Evolutionary conservation across 2,113 vertebrate genomes (phyloP).

Genomic region (Pseudonaja textilis): DNA sequence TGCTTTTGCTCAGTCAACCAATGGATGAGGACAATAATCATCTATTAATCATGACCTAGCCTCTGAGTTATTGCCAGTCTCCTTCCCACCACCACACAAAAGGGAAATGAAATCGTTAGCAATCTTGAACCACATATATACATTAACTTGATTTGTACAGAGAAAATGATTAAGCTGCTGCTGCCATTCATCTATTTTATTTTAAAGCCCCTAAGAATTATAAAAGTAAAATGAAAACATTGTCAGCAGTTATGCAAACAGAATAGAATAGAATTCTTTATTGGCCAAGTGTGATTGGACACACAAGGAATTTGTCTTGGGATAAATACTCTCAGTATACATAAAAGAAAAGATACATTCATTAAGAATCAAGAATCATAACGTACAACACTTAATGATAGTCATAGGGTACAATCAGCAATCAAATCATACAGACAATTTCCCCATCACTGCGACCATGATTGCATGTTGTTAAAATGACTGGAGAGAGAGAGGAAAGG

Average conservation of each 20-base stretch:
- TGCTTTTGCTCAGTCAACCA: background rate
- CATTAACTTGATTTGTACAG: background rate
- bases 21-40: background rate
- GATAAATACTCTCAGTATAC: too few relatives aligned
- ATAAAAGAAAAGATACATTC: too few relatives aligned
- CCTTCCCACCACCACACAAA: background rate
- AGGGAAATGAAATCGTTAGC: background rate
- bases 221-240: background rate
- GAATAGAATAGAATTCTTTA: too few relatives aligned
- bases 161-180: background rate
- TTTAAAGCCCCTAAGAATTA: background rate
- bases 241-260: background rate
- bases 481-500: background rate
- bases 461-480: background rate
- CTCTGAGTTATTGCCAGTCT: background rate
- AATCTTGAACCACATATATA: background rate
- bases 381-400: too few relatives aligned
- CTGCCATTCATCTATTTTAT: background rate
- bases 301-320: too few relatives aligned
- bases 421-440: background rate
- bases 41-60: background rate
- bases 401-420: too few relatives aligned
- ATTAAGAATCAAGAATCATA: too few relatives aligned
- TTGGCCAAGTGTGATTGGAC: too few relatives aligned
- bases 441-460: background rate